Base-by-base conservation (phyloP, 2,888 invertebrate genomes). In the Stenurella melanura region DNA sequence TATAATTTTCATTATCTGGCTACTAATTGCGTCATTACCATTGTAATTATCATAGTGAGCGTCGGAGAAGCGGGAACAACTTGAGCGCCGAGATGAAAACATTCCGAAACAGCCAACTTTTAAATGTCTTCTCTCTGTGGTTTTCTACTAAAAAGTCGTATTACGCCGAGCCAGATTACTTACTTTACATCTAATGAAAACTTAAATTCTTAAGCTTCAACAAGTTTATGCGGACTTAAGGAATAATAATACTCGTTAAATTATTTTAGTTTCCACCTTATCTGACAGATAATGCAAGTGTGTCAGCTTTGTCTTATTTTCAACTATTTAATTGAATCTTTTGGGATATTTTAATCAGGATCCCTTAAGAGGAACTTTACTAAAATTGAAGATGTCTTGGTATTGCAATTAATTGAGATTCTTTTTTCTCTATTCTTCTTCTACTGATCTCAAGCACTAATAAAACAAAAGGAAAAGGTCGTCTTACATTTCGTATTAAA, bases 1-100 rank as follows among this genome's bases (percentile, higher is more conserved):
- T 87, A 87, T 86, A 86, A 86, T 87, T 87, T 86, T 83, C 85
- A 86, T 87, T 87, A 87, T 87, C 87, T 85, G 83, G 83, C 83
- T 83, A 81, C 85, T 87, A 87, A 87, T 87, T 86, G 84, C 85
- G 81, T 80, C 86, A 85, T 87, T 86, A 87, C 81, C 85, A 82
- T 86, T 81, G 84, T 85, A 86, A 87, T 87, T 87, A 86, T 87
- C 84, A 81, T 84, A 79, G 82, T 73, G 80, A 80, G 84, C 84
- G 83, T 80, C 75, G 73, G 26, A 67, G 67, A 76, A 76, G 61
- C 73, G 75, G 70, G 56, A 58, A 60, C 60, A 60, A 70, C 67
- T 67, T 50, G 50, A n/a, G 67, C 2, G 26, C 3, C 58, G 19
- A 42, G 64, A 42, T 50, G 76, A 68, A 75, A 78, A 76, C 74